Base-by-base conservation (phyloP, 2,797 vertebrate genomes). In the Zonotrichia albicollis region DNA sequence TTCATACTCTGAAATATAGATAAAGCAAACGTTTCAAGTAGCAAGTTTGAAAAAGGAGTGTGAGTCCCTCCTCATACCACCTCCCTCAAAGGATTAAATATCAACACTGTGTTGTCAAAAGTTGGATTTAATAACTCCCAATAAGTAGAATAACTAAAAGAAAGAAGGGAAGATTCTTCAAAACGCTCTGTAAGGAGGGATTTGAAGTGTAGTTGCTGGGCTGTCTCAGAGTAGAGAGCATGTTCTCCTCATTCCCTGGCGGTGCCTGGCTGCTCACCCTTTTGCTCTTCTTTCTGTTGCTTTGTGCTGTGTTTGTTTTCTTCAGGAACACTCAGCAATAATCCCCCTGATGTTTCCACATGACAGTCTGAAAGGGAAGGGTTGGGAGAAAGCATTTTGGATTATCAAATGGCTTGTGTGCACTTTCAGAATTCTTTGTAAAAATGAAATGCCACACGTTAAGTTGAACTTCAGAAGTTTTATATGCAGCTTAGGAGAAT, bases 211-310 rank as follows among this genome's bases (percentile, higher is more conserved):
- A 50, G 34, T 25, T 87, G 36, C 51, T 85, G 67, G 17, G 11
- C 6, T 89, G 48, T 83, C 64, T 87, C 55, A 36, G 64, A 75
- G 51, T 30, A 87, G 85, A 67, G 57, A 61, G 61, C 22, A 6
- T 27, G 32, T 83, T 93, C 65, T 85, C 32, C 57, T 42, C 11
- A 4, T 71, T 78, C 89, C 81, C 75, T 48, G 48, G 36, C 50
- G 77, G 40, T 67, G 34, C 73, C 70, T 21, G 46, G 7, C 50
- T 95, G 66, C 62, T 84, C 2, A 54, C 74, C 54, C 75, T 88
- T 94, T 77, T 87, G 73, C 64, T 90, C 48, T 94, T 85, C 42
- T 65, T 90, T 91, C 73, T 90, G 48, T 58, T 78, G 34, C 42
- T 67, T 71, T 0, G 2, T 43, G 57, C 46, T 54, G 43, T 46